Conservation (phyloP, 2,113 vertebrate genomes). For the Cercopithecus mona region DNA sequence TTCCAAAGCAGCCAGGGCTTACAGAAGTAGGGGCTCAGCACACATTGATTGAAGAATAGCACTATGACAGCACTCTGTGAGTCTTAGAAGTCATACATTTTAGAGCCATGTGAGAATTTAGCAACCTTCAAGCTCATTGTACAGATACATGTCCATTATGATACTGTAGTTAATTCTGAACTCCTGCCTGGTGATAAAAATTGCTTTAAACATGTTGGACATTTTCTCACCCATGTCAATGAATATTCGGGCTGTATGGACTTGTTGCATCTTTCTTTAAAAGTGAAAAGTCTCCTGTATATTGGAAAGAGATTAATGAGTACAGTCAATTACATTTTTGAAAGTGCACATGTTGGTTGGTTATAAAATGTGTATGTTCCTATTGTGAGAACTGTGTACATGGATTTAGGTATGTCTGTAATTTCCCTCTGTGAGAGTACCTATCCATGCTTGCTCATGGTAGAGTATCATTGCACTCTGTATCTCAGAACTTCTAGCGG, state of each 20-base stretch:
- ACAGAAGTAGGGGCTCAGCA: not conserved
- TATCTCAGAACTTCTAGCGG: not conserved
- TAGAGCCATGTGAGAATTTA: not conserved
- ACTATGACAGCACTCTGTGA: not conserved
- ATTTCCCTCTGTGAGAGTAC: fast-evolving
- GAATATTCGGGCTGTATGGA: not conserved
- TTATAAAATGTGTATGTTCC: not conserved
- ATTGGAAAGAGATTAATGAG: not conserved
- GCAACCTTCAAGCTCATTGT: not conserved
- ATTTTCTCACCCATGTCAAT: not conserved
- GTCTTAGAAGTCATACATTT: not conserved
- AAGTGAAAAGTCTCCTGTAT: not conserved
- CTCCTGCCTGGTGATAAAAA: not conserved
- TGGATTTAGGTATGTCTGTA: not conserved
- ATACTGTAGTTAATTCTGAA: not conserved
- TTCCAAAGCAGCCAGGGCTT: not conserved
- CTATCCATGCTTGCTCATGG: fast-evolving
- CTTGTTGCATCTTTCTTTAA: not conserved
- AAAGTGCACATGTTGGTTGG: not conserved
- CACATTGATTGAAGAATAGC: not conserved
- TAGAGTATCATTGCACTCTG: fast-evolving
- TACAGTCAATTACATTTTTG: not conserved
- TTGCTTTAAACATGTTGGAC: not conserved
- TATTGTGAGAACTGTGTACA: not conserved
- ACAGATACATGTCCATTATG: fast-evolving